Evolutionary conservation across 2,113 vertebrate genomes (phyloP), one percentile per base, ranked within the genome.

Genomic region (Hydropotes inermis): DNA sequence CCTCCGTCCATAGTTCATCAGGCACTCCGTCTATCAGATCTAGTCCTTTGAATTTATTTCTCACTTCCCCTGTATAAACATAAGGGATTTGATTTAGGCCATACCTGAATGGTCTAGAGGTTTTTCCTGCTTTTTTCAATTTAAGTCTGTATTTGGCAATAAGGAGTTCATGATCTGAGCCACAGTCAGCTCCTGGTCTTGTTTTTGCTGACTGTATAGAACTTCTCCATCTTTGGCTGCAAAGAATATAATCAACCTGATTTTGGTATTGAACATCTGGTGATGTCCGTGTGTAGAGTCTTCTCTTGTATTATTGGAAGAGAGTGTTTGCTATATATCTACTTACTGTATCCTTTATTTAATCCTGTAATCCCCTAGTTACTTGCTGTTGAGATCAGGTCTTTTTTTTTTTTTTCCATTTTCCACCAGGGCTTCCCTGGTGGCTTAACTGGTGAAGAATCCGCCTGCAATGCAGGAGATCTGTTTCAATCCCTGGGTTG

Each of bases 391-490:
- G n/a, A 91, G 64, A 58, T n/a, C 5, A 1, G 47, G 19, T 84
- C 21, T 28, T 93, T 93, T 81, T 6, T 91, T 95, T 23, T 0
- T 67, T 57, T 67, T 58, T 84, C 10, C 36, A 45, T 43, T 97
- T 89, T 91, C 86, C 15, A 82, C 43, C 19, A 3, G 10, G n/a
- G 67, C 10, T 70, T 70, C 19, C n/a, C 4, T 70, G n/a, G 67
- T 23, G 67, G 11, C 19, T 70, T n/a, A 23, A 6, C n/a, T 70
- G 10, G 67, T 70, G 39, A 70, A 12, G n/a, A 70, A 70, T 39
- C 12, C 4, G 21, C 17, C 10, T 70, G 19, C 67, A 23, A 11
- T 70, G 67, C 0, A 0, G 19, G n/a, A 70, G 67, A 39, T 70
- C 67, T 70, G 67, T 70, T 39, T 70, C 67, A 39, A 1, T 12